phyloP scores from a whole-genome alignment of 2,113 vertebrate species.

The Cygnus buccinator region DNA sequence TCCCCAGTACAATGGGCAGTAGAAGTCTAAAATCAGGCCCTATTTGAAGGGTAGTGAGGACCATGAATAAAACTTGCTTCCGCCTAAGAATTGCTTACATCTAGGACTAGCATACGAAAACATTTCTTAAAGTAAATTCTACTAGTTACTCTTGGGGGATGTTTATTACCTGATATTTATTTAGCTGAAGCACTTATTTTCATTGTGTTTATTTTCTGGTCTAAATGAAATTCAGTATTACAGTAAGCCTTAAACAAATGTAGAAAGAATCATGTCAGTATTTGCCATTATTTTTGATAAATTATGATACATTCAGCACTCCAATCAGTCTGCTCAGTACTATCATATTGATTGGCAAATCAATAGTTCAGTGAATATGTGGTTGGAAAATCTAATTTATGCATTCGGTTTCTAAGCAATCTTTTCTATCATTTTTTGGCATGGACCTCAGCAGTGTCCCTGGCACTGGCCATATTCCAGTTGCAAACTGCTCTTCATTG shows the following conservation, averaged over 20 bases:
- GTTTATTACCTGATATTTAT: neutral
- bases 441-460: neutral
- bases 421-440: neutral
- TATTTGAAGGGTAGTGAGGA: neutral
- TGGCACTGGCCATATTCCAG: constrained; percentile 9
- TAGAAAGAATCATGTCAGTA: neutral
- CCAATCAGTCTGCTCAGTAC: neutral
- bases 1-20: neutral
- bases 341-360: constrained; percentile 40
- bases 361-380: constrained; percentile 12
- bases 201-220: neutral
- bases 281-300: constrained; percentile 9
- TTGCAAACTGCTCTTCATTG: neutral
- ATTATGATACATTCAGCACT: neutral
- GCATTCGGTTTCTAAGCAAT: constrained; percentile 28
- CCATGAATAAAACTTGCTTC: neutral
- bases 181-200: constrained; percentile 5
- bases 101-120: neutral
- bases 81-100: neutral
- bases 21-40: neutral
- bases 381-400: constrained; percentile 40
- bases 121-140: neutral
- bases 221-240: neutral
- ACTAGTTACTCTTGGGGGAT: neutral
- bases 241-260: neutral